Evolutionary conservation across 2,888 invertebrate species (phyloP), one percentile per base, ranked within the genome.

Genomic region (Lithophane ornitopus): DNA sequence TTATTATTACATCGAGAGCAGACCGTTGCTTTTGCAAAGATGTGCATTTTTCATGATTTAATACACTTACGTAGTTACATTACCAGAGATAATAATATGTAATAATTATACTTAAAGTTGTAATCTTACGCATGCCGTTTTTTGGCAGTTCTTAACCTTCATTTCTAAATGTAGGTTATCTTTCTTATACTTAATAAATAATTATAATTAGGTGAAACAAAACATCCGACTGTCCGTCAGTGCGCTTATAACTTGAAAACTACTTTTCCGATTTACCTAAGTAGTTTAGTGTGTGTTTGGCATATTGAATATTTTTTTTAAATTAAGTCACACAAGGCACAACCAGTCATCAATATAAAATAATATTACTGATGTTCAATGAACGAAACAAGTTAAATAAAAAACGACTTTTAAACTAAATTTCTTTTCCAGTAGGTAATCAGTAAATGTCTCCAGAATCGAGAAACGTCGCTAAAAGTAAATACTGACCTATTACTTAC

Each of bases 11-110:
- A 58, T 72, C 58, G 58, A 14, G n/a, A 41, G 19, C 28, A 14
- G 56, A 78, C 49, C 56, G 58, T 26, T 26, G 44, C 34, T 28
- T 56, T 67, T 46, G 52, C 52, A 44, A 52, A 79, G 63, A 82
- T 68, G 59, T 68, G 67, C 44, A 82, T 70, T 82, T 78, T 81
- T 74, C 54, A 73, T 70, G 61, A 0, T 41, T 41, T 56, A 59
- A 56, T 52, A 66, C 34, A 52, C n/a, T 8, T 58, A 72, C 28
- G 34, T 34, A 34, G 6, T 12, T 26, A n/a, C 26, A 28, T 69
- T 52, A 16, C 26, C 7, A 52, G 19, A 77, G 22, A 77, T 54
- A 61, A 11, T 41, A 28, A 0, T 9, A n/a, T 12, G 28, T n/a
- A 34, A 58, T 75, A 75, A 46, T 65, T 81, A 69, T 41, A 68